Percentiles rank a stretch among this genome's conserved stretches.
Evolutionary conservation across 53 echinoderm and acorn worm genomes (phyloP).

Genomic region (Crossaster papposus): DNA sequence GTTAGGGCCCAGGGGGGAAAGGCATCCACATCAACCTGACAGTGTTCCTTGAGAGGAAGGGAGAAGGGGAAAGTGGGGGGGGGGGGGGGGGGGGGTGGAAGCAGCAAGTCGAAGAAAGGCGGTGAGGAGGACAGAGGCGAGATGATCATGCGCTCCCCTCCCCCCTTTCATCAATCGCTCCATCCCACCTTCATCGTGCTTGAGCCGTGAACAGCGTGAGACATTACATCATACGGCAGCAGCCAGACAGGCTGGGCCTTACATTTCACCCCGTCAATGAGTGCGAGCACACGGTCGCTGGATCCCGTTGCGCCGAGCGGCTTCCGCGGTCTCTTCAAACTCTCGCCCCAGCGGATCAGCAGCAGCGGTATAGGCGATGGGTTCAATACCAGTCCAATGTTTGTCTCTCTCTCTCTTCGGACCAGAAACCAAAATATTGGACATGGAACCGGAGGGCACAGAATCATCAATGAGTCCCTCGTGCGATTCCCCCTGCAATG

Average conservation of each 20-base stretch:
- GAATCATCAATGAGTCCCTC: conserved; percentile 20
- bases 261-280: conserved; percentile 52
- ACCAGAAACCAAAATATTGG: conserved; percentile 43
- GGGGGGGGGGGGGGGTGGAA: background rate
- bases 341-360: conserved; percentile 14
- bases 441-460: conserved; percentile 54
- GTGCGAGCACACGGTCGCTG: conserved; percentile 39
- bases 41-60: background rate
- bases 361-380: conserved; percentile 22
- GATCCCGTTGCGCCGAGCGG: conserved; percentile 42
- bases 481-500: background rate
- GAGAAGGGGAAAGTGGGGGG: background rate
- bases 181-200: background rate
- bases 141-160: conserved; percentile 18
- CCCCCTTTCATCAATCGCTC: conserved; percentile 26
- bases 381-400: background rate
- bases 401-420: background rate
- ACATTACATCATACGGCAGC: conserved; percentile 9
- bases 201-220: conserved; percentile 1
- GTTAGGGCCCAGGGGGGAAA: conserved; percentile 12
- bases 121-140: background rate
- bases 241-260: conserved; percentile 13
- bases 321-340: conserved; percentile 23
- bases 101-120: background rate
- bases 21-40: conserved; percentile 25